These are phyloP conservation scores for Bradypus variegatus DNA, from an alignment of 2,797 vertebrate genomes.

Conservation along the genomic window DNA sequence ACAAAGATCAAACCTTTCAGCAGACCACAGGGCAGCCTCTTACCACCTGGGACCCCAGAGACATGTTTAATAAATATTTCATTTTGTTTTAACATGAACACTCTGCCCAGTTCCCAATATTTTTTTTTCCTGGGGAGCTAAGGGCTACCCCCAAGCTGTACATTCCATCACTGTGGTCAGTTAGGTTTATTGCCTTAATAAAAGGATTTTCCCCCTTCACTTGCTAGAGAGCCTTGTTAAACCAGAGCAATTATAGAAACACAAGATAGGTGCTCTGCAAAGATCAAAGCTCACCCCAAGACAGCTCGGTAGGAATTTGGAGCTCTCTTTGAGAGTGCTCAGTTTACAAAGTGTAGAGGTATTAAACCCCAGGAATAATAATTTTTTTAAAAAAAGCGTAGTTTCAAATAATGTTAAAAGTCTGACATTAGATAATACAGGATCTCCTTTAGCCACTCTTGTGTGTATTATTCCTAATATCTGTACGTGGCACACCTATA, in stretches of 20 bases:
- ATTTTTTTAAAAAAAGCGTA: constrained; percentile 15
- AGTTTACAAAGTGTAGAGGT: constrained; percentile 69
- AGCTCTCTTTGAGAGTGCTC: constrained; percentile 68
- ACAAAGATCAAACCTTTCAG: constrained; percentile 80
- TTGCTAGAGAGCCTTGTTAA: constrained; percentile 72
- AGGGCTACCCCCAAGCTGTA: constrained; percentile 56
- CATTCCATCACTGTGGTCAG: constrained; percentile 70
- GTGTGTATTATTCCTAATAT: constrained; percentile 63
- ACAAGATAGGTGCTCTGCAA: constrained; percentile 73
- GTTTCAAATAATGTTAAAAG: constrained; percentile 61
- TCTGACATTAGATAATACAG: constrained; percentile 60
- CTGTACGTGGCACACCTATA: constrained; percentile 53
- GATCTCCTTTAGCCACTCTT: constrained; percentile 52
- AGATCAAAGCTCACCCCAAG: constrained; percentile 75
- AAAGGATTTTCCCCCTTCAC: constrained; percentile 67
- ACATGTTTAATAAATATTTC: constrained; percentile 77
- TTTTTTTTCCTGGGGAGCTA: constrained; percentile 53
- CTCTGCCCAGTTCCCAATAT: constrained; percentile 16
- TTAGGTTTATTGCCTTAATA: constrained; percentile 76
- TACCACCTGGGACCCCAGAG: constrained; percentile 75
- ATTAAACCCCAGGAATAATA: constrained; percentile 57
- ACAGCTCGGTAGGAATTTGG: constrained; percentile 68
- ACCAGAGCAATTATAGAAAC: constrained; percentile 73
- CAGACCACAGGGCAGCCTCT: constrained; percentile 76
- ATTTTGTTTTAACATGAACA: constrained; percentile 70